Evolutionary conservation across 2,888 invertebrate species (phyloP), one percentile per base, ranked within the genome.

Genomic region (Stegana nigrithorax): DNA sequence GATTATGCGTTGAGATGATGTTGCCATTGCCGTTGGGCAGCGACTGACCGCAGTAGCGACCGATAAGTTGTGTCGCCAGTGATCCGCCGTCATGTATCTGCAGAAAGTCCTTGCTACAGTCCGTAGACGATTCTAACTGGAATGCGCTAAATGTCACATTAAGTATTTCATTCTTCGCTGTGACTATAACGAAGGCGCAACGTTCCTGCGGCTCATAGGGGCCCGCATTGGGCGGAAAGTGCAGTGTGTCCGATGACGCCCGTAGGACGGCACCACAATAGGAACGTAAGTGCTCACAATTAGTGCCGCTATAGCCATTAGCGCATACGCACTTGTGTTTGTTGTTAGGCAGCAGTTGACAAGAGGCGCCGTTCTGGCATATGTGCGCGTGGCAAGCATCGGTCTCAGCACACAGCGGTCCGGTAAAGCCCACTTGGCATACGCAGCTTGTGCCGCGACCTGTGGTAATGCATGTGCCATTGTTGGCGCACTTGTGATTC

Each of bases 11-110:
- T 0, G 93, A 91, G 66, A 91, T 84, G 60, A 96, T 88, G 64
- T 87, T 90, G 4, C 93, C 93, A 25, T 74, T 70, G 45, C 89
- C 91, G 27, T 89, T 88, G 0, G 95, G 94, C 42, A 90, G 85
- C 12, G 82, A 81, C 23, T 83, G 87, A 2, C 96, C 96, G 85
- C 97, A 97, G 86, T 91, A 96, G 75, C 92, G 87, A 4, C 94
- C 96, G 56, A 96, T 87, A 39, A 90, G 83, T 62, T 91, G 90
- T 47, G 91, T 88, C 0, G 91, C 90, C 23, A 92, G 89, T 64
- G 90, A 90, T 32, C 88, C 87, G 0, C 96, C 97, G 84, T 97
- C 96, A 77, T 96, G 92, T 64, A 97, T 91, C 91, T 95, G 89
- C 3, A 92, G 79, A 86, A 89, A 94, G 80, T 94, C 93, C 64